These are phyloP conservation scores for Nemurella pictetii DNA, from an alignment of 2,888 invertebrate species.

Conservation along the genomic window DNA sequence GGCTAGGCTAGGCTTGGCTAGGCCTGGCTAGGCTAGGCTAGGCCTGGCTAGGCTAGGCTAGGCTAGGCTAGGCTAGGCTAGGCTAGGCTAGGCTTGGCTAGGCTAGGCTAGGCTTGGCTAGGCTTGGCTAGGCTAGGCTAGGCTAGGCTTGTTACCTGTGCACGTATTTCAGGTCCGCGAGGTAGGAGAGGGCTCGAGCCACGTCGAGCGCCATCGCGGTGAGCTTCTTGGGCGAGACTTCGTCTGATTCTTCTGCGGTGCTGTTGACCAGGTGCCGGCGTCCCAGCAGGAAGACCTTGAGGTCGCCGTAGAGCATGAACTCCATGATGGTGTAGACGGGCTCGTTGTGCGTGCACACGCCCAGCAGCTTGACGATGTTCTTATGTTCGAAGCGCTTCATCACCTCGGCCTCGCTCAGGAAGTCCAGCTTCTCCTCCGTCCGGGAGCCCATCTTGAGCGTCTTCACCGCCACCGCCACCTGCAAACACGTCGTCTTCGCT, in stretches of 20 bases:
- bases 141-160: too few relatives aligned
- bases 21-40: too few relatives aligned
- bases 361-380: constrained; percentile 82
- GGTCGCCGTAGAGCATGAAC: constrained; percentile 87
- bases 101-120: too few relatives aligned
- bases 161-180: constrained; percentile 82
- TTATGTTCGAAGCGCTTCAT: constrained; percentile 93
- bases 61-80: too few relatives aligned
- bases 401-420: constrained; percentile 88
- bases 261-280: constrained; percentile 76
- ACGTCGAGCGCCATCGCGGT: constrained; percentile 88
- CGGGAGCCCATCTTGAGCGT: constrained; percentile 82
- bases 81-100: too few relatives aligned
- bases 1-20: too few relatives aligned
- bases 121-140: too few relatives aligned
- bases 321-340: constrained; percentile 93
- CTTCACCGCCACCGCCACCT: constrained; percentile 81
- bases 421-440: constrained; percentile 86
- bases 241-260: constrained; percentile 68
- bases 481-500: too few relatives aligned
- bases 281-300: constrained; percentile 85
- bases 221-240: constrained; percentile 76
- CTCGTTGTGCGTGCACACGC: constrained; percentile 83
- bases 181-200: constrained; percentile 80
- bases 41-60: too few relatives aligned